Base-by-base conservation (phyloP, 2,888 invertebrate genomes). In the Thecophora atra region DNA sequence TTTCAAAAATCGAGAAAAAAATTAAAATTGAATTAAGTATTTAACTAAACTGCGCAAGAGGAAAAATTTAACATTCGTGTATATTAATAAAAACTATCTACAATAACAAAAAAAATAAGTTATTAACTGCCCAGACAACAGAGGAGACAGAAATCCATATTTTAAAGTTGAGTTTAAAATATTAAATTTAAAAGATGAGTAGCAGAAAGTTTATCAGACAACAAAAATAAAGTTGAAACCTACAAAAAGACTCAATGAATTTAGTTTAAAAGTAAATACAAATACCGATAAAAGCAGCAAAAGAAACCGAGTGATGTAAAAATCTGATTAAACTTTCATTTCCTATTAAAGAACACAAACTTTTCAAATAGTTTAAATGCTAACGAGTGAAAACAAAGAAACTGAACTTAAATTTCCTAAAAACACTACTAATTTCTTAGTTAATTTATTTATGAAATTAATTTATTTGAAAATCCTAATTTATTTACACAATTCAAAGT, bases 281-380 rank as follows among this genome's bases (percentile, higher is more conserved):
- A 8, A 37, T 1, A 37, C 37, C 6, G 37, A 37, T 37, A 37
- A n/a, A n/a, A n/a, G n/a, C n/a, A n/a, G n/a, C n/a, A n/a, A n/a
- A n/a, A n/a, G n/a, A n/a, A n/a, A n/a, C n/a, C n/a, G n/a, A n/a
- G 37, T 2, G 37, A 37, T 8, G 6, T 37, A 37, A 37, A 58
- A 4, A 42, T n/a, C 11, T 24, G 17, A n/a, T 51, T 51, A n/a
- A 24, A 24, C 19, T 24, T 15, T 19, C 30, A 30, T 67, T 67
- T 67, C 56, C 67, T 67, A 67, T 56, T 56, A 42, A 24, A 64
- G 47, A 65, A 66, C 30, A 28, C 37, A 37, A 37, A 37, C 6
- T 8, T 37, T 37, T 11, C 6, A 37, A 6, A 8, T 11, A 37
- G 11, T 37, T 37, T 1, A 37, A 8, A 8, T 37, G 7, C 37